Conservation (phyloP, 2,888 invertebrate genomes). For the Syrphus vitripennis region DNA sequence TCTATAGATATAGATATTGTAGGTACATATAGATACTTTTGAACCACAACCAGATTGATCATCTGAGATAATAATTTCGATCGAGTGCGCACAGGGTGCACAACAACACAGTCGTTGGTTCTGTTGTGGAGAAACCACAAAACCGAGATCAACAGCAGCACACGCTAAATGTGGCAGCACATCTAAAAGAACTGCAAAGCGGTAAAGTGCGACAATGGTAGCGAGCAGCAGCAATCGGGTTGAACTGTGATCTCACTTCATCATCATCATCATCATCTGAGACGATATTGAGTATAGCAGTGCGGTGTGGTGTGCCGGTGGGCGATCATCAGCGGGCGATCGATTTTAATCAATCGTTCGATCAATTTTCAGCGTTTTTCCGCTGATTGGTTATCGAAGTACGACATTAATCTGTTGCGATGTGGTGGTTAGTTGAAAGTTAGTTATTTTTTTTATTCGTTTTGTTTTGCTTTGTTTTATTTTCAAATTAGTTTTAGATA, state of each 20-base stretch:
- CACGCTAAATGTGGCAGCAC: constrained; percentile 56
- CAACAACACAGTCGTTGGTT: constrained; percentile 9
- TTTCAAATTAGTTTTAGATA: constrained; percentile 11
- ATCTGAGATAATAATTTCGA: constrained; percentile 60
- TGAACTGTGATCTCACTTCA: constrained; percentile 57
- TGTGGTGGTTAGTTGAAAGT: constrained; percentile 38
- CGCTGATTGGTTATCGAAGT: constrained; percentile 51
- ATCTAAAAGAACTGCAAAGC: neutral
- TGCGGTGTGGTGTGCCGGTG: neutral
- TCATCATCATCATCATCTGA: neutral
- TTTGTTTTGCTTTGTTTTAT: neutral
- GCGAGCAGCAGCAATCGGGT: constrained; percentile 22
- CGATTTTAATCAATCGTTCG: constrained; percentile 65
- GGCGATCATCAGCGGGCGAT: constrained; percentile 48
- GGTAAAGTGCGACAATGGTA: constrained; percentile 28
- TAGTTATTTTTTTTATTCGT: constrained; percentile 12
- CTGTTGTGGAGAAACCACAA: constrained; percentile 52
- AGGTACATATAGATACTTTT: neutral
- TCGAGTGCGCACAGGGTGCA: constrained; percentile 59
- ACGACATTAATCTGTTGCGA: constrained; percentile 61
- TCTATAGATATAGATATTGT: neutral
- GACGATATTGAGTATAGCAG: neutral
- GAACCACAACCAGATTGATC: constrained; percentile 64
- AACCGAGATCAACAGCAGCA: constrained; percentile 48
- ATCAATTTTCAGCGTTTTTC: constrained; percentile 68